Percentiles rank a stretch among this genome's conserved stretches.
Evolutionary conservation across 64 coral and sea anemone species (phyloP).

Genomic region (Cladopsammia gracilis): DNA sequence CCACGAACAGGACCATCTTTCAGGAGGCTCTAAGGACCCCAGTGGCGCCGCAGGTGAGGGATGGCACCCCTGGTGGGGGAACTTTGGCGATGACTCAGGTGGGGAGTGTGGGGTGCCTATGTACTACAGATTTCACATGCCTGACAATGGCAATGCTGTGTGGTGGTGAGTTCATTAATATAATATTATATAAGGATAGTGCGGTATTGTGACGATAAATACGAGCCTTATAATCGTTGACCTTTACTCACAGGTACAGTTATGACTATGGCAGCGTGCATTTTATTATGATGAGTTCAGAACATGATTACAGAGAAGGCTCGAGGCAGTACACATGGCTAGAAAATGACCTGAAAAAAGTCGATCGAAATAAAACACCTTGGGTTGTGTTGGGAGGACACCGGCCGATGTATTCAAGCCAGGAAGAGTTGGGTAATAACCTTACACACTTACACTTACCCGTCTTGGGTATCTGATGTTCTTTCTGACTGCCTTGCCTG

Average conservation of each 20-base stretch:
- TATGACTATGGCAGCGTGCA: conserved; percentile 94
- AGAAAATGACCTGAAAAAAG: conserved; percentile 79
- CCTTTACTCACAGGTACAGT: conserved; percentile 77
- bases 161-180: conserved; percentile 74
- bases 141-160: conserved; percentile 87
- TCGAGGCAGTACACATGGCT: conserved; percentile 84
- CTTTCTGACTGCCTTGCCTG: no score
- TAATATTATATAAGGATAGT: no score
- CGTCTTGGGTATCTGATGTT: no score
- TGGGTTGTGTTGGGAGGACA: conserved; percentile 89
- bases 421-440: conserved; percentile 56
- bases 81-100: conserved; percentile 90
- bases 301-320: conserved; percentile 78
- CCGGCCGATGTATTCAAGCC: conserved; percentile 92
- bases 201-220: no score
- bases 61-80: conserved; percentile 91
- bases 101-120: conserved; percentile 96
- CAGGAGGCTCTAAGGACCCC: conserved; percentile 78
- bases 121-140: conserved; percentile 92
- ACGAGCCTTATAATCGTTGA: neutral
- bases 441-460: no score
- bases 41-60: conserved; percentile 88
- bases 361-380: conserved; percentile 72
- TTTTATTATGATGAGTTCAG: conserved; percentile 94
- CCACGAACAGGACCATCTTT: conserved; percentile 86